Evolutionary conservation across 2,888 invertebrate species (phyloP), one percentile per base, ranked within the genome.

Genomic region (Athalia rosae): DNA sequence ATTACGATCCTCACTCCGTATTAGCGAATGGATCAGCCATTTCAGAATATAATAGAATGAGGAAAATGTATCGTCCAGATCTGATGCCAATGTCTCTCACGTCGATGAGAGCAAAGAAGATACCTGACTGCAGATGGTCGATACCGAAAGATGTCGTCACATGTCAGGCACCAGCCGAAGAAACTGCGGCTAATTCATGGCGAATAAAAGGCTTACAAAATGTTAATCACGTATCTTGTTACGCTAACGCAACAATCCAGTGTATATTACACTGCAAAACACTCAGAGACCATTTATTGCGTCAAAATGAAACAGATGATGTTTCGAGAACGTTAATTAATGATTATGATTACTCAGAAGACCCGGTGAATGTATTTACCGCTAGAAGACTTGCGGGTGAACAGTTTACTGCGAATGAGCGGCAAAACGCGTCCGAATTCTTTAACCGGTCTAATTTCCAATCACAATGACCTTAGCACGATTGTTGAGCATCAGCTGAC

Each of bases 101-200:
- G 9, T 58, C 9, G 4, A 53, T 71, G 43, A 53, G 76, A 3
- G 47, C 41, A 28, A 13, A n/a, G 56, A 79, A 79, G 76, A 67
- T 79, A 41, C 13, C 9, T 7, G 80, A 79, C 58, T 43, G 48
- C 3, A 63, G 58, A 58, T 79, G 80, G 80, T 74, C 66, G 5
- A 6, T 74, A 11, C 66, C 73, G 11, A 61, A 58, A n/a, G 11
- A 53, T 50, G 45, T 59, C 8, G 6, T 45, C 8, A 13, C 59
- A 59, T 76, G 76, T 67, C 79, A 81, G 76, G 62, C 53, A n/a
- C 73, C 47, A 43, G 45, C 50, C 11, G 48, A 8, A 13, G 8
- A 48, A 50, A 67, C 48, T 43, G 56, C 4, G 13, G 15, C 6
- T 4, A n/a, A 66, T 47, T 15, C n/a, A 11, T 62, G 41, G 62